Evolutionary conservation across 2,797 vertebrate species (phyloP), one percentile per base, ranked within the genome.

Genomic region (Sebastes cheni): DNA sequence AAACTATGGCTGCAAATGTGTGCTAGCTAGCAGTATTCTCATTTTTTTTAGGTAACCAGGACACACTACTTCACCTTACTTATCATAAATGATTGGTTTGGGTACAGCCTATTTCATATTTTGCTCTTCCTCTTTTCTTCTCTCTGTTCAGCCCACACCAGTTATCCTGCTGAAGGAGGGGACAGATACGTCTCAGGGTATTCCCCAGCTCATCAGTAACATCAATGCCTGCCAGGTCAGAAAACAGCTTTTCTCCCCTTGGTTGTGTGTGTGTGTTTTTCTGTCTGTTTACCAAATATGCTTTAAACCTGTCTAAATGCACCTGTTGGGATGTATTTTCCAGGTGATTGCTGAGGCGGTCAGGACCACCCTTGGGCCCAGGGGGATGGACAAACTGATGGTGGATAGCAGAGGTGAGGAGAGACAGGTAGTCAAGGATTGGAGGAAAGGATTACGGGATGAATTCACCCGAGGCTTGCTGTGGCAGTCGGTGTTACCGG

Each of bases 381-480:
- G 98, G 3, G 99, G 99, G 73, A 99, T 99, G 99, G 99, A 99
- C 95, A 99, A 99, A 80, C 97, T 99, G 78, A 97, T 99, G 50
- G 98, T 99, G 67, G 98, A 99, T 16, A 90, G 93, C 70, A 95
- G 96, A 96, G 97, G 97, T 97, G 78, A 94, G 85, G 8, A 67
- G 16, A 62, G 25, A 32, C 2, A 4, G 3, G 2, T 30, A 18
- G 29, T n/a, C 1, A 2, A 6, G 3, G 8, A 34, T 25, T 3
- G 11, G 12, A 50, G 3, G 4, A 75, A 30, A 29, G 3, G 5
- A 20, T 58, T 39, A n/a, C 6, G n/a, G 8, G 30, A 27, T 8
- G 30, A 12, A 18, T 54, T 71, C 1, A 5, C 2, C 8, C 25
- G 7, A 46, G 42, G 42, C 6, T 46, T 16, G 6, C 42, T 16